These are phyloP conservation scores for Eupithecia centaureata DNA, from an alignment of 2,888 invertebrate genomes.

Conservation along the genomic window DNA sequence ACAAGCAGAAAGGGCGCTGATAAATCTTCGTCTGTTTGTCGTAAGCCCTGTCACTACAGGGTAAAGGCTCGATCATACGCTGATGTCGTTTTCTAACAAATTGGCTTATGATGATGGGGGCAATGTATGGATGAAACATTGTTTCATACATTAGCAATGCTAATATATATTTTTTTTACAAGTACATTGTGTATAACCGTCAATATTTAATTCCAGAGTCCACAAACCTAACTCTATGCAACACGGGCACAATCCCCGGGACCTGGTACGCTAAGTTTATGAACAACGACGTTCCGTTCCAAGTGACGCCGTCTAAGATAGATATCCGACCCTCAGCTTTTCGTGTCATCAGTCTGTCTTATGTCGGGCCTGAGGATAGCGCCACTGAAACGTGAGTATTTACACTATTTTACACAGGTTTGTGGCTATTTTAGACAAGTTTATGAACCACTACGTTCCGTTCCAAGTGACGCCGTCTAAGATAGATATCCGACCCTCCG, in stretches of 20 bases:
- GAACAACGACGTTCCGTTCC: slow-evolving; percentile 59
- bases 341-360: slow-evolving; percentile 54
- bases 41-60: too few relatives aligned
- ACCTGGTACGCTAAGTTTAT: slow-evolving; percentile 63
- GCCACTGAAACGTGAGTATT: slow-evolving; percentile 62
- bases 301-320: slow-evolving; percentile 58
- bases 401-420: too few relatives aligned
- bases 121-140: too few relatives aligned
- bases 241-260: slow-evolving; percentile 66
- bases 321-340: slow-evolving; percentile 61
- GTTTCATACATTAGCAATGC: too few relatives aligned
- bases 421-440: background rate
- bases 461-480: slow-evolving; percentile 62
- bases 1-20: too few relatives aligned
- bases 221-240: slow-evolving; percentile 56
- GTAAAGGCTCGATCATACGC: too few relatives aligned
- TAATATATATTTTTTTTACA: too few relatives aligned
- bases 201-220: slow-evolving; percentile 57
- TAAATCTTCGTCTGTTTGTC: too few relatives aligned
- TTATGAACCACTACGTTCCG: slow-evolving; percentile 52
- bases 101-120: too few relatives aligned
- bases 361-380: slow-evolving; percentile 61
- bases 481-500: slow-evolving; percentile 63
- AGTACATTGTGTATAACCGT: background rate
- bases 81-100: too few relatives aligned